phyloP scores from a whole-genome alignment of 35 echinoderm and acorn worm genomes.

The Ophiothrix spiculata region DNA sequence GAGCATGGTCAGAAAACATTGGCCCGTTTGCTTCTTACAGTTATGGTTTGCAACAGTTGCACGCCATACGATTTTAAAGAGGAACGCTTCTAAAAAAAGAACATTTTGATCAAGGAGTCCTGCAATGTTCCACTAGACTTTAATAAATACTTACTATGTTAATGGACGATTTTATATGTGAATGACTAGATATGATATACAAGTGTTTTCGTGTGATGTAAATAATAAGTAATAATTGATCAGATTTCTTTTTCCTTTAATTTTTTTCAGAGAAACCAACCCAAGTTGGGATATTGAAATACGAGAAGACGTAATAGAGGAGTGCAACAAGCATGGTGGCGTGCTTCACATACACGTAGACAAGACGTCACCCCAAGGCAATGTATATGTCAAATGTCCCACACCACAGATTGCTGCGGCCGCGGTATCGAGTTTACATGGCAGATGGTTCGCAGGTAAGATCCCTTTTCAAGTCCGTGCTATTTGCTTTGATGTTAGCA shows the following conservation, averaged over 20 bases:
- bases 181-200: too few species aligned
- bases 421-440: slow-evolving; percentile 78
- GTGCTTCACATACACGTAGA: slow-evolving; percentile 91
- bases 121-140: too few species aligned
- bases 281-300: slow-evolving; percentile 36
- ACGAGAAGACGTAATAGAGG: slow-evolving; percentile 53
- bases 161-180: too few species aligned
- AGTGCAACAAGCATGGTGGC: slow-evolving; percentile 86
- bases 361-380: slow-evolving; percentile 77
- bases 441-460: slow-evolving; percentile 98
- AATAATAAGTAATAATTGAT: too few species aligned
- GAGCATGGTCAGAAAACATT: too few species aligned
- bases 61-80: too few species aligned
- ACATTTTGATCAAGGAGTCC: too few species aligned
- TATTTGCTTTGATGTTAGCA: background rate
- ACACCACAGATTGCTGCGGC: slow-evolving; percentile 62
- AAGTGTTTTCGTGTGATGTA: too few species aligned
- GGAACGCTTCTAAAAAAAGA: too few species aligned
- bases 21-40: too few species aligned
- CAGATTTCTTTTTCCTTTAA: background rate
- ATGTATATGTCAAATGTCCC: slow-evolving; percentile 91
- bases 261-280: slow-evolving; percentile 15
- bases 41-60: too few species aligned
- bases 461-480: background rate
- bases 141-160: too few species aligned